Evolutionary conservation across 2,797 vertebrate species (phyloP).

Genomic region (Acanthornis magna): DNA sequence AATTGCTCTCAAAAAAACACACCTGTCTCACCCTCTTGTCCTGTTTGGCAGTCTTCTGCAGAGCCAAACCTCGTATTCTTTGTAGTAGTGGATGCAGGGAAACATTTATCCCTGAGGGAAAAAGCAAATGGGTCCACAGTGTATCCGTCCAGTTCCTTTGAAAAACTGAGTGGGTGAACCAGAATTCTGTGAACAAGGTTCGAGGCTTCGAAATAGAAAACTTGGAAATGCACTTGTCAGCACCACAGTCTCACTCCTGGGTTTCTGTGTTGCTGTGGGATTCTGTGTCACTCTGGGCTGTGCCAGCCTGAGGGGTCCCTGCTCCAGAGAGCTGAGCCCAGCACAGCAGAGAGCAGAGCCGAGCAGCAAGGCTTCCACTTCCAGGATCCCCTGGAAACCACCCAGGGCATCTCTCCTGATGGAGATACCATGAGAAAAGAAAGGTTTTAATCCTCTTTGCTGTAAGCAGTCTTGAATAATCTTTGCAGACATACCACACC

Average conservation of each 20-base stretch:
- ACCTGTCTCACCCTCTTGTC: not conserved
- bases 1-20: not conserved
- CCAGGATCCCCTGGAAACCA: not conserved
- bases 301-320: fast-evolving
- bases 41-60: not conserved
- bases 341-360: fast-evolving
- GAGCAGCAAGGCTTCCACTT: not conserved
- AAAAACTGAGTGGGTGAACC: not conserved
- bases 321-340: fast-evolving
- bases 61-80: not conserved
- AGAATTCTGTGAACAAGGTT: not conserved
- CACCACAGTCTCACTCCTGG: not conserved
- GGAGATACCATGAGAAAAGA: not conserved
- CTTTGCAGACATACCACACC: not conserved
- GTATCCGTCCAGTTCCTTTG: not conserved
- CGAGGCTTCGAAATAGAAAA: not conserved
- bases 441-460: not conserved
- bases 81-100: not conserved
- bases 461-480: not conserved
- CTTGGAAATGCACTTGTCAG: not conserved
- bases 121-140: not conserved
- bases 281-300: not conserved
- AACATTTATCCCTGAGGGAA: not conserved
- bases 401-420: not conserved
- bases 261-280: not conserved